Evolutionary conservation across 2,113 vertebrate genomes (phyloP).

Genomic region (Melospiza melodia): DNA sequence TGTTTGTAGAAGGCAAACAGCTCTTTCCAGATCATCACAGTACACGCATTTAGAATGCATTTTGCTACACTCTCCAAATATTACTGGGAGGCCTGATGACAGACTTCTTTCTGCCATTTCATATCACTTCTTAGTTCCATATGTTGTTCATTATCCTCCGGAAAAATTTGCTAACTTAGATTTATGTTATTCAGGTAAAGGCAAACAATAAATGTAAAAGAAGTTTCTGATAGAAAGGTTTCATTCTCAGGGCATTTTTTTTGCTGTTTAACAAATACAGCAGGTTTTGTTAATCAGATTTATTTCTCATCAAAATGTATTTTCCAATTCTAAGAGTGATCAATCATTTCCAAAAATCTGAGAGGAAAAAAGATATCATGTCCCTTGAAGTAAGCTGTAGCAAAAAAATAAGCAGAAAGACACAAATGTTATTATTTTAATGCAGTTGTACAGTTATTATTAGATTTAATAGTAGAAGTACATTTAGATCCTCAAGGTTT

Average conservation of each 20-base stretch:
- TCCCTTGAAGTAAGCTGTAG: background rate
- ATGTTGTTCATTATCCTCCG: background rate
- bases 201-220: background rate
- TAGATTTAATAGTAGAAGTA: background rate
- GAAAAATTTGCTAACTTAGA: background rate
- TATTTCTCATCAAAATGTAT: background rate
- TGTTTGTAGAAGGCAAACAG: background rate
- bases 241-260: background rate
- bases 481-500: fast-evolving
- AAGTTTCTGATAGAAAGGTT: background rate
- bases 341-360: background rate
- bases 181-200: background rate
- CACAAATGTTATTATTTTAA: background rate
- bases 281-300: background rate
- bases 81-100: background rate
- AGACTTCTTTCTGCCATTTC: background rate
- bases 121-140: background rate
- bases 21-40: background rate
- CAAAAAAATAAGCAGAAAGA: background rate
- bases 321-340: background rate
- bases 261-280: background rate
- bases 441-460: background rate
- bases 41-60: background rate
- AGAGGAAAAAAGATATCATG: too few relatives aligned
- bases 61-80: background rate